These are phyloP conservation scores for Tapera naevia DNA, from an alignment of 2,797 vertebrate genomes.

Conservation along the genomic window DNA sequence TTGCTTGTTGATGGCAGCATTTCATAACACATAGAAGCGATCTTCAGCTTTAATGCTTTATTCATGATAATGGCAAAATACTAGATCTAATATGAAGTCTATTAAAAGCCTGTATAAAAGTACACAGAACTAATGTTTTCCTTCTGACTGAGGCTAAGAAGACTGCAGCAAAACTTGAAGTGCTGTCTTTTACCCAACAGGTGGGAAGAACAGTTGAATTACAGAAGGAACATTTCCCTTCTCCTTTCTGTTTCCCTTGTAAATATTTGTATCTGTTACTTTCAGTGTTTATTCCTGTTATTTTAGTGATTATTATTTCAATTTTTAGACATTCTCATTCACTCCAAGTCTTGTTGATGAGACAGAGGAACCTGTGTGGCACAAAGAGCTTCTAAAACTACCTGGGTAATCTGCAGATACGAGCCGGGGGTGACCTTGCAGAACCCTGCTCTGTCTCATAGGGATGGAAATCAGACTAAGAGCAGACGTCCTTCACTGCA, in stretches of 20 bases:
- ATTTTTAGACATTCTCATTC: background rate
- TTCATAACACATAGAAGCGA: background rate
- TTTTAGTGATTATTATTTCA: background rate
- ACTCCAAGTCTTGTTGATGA: background rate
- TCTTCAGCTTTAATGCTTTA: background rate
- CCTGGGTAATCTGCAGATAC: background rate
- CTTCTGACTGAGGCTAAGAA: background rate
- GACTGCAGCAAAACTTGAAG: background rate
- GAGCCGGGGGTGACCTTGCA: background rate
- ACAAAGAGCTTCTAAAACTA: background rate
- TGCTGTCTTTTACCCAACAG: background rate
- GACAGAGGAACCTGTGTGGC: background rate
- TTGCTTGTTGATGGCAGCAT: background rate
- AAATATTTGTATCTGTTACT: background rate
- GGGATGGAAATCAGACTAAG: background rate
- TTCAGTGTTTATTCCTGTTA: background rate
- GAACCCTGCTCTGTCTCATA: background rate
- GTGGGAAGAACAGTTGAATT: background rate
- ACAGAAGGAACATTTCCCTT: background rate
- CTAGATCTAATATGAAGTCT: background rate
- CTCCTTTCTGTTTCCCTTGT: background rate
- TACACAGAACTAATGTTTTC: background rate
- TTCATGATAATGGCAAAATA: background rate
- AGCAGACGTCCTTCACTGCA: background rate
- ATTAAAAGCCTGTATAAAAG: background rate